Percentiles rank a stretch among this genome's conserved stretches.
Evolutionary conservation across 2,113 vertebrate genomes (phyloP).

Genomic region (Pseudorasbora parva): DNA sequence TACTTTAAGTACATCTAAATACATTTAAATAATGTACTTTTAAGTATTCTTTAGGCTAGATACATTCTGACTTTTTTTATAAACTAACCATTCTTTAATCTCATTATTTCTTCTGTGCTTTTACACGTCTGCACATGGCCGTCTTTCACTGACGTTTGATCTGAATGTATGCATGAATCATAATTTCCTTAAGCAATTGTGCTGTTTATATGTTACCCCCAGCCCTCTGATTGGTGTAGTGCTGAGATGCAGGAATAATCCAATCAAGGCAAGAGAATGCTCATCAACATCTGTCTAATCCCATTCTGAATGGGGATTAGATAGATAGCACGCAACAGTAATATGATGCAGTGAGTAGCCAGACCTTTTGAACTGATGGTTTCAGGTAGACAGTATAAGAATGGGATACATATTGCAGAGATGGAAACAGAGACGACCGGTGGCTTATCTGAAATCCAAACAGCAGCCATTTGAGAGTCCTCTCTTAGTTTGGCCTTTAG

Average conservation of each 20-base stretch:
- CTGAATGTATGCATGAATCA: slow-evolving; percentile 9
- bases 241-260: slow-evolving; percentile 43
- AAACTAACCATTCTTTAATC: neutral
- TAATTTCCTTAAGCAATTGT: slow-evolving; percentile 5
- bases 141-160: neutral
- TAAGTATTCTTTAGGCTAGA: neutral
- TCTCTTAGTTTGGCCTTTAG: slow-evolving; percentile 29
- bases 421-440: slow-evolving; percentile 17
- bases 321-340: slow-evolving; percentile 22
- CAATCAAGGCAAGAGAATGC: slow-evolving; percentile 25
- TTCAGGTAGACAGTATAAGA: slow-evolving; percentile 21
- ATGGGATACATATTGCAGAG: slow-evolving; percentile 36
- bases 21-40: neutral
- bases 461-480: slow-evolving; percentile 12
- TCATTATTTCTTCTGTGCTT: neutral
- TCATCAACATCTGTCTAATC: slow-evolving; percentile 50
- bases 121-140: neutral
- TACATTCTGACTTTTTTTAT: neutral
- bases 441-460: slow-evolving; percentile 45
- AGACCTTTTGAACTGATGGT: slow-evolving; percentile 16
- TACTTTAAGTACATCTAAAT: too few species aligned
- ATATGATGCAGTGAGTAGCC: slow-evolving; percentile 17
- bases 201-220: neutral
- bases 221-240: neutral
- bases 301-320: slow-evolving; percentile 21